phyloP scores from a whole-genome alignment of 1,140 invertebrate genomes.

The Trialeurodes vaporariorum region DNA sequence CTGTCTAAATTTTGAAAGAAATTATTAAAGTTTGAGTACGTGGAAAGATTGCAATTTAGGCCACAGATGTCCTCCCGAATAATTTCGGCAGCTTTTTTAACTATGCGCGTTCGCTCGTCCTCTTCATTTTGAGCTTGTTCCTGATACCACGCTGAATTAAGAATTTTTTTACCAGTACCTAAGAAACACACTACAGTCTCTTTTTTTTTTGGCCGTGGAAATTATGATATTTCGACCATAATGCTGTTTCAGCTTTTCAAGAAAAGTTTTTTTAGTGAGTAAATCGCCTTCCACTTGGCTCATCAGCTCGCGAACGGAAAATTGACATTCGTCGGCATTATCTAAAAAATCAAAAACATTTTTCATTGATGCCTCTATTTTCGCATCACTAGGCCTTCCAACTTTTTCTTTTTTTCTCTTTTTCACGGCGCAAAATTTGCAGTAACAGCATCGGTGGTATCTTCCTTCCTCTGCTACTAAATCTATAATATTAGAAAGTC shows the following conservation, averaged over 20 bases:
- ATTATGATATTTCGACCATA: background rate
- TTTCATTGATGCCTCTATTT: background rate
- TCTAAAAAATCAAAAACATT: background rate
- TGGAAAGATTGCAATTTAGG: slow-evolving; percentile 27
- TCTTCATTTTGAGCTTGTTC: slow-evolving; percentile 18
- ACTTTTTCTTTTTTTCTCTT: background rate
- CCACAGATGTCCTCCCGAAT: slow-evolving; percentile 30
- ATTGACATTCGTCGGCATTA: background rate
- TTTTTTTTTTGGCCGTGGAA: background rate
- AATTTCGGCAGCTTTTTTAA: slow-evolving; percentile 30
- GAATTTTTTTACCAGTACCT: too few relatives aligned
- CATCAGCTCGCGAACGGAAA: background rate
- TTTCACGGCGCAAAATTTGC: too few relatives aligned
- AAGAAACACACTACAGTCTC: too few relatives aligned
- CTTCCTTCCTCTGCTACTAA: background rate
- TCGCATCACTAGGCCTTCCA: background rate
- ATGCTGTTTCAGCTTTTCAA: background rate
- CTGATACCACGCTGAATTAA: too few relatives aligned
- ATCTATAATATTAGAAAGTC: background rate
- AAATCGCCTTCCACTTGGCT: background rate
- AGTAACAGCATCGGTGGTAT: background rate
- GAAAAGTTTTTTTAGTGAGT: background rate
- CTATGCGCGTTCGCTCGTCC: slow-evolving; percentile 24
- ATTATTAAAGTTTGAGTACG: too few relatives aligned
- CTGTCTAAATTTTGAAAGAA: too few relatives aligned